phyloP scores from a whole-genome alignment of 1,140 invertebrate species.

The Aplysia californica region DNA sequence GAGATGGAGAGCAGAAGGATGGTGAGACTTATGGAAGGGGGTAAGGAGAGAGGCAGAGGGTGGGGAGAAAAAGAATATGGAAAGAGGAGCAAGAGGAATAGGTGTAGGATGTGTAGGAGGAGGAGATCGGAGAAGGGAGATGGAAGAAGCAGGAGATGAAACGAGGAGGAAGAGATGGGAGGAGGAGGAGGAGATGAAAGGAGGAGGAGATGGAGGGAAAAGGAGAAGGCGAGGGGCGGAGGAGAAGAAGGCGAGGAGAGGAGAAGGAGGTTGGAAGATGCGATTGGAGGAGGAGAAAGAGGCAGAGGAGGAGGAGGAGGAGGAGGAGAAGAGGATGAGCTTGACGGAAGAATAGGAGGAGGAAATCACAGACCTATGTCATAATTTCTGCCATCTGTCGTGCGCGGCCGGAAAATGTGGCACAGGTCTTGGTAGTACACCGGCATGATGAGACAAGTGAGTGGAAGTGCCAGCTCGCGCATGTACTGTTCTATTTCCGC shows the following conservation, averaged over 20 bases:
- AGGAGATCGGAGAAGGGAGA: not conserved
- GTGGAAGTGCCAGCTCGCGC: constrained; percentile 43
- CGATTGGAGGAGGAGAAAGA: not conserved
- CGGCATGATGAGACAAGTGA: constrained; percentile 56
- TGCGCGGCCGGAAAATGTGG: constrained; percentile 43
- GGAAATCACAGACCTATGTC: constrained; percentile 34
- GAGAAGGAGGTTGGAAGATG: not conserved
- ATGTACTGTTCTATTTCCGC: constrained; percentile 59
- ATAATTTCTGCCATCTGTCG: constrained; percentile 32
- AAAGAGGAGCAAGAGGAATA: constrained; percentile 65
- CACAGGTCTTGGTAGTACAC: constrained; percentile 57
- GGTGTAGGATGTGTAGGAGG: not conserved
- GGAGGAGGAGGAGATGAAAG: not conserved
- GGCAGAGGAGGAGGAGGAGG: not conserved
- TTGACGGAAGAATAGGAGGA: not conserved
- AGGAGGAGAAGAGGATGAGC: not conserved
- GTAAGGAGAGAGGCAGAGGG: too few relatives aligned
- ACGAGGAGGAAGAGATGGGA: not conserved
- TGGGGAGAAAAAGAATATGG: too few relatives aligned
- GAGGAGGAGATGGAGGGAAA: not conserved
- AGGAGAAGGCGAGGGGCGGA: not conserved
- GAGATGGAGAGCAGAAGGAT: too few relatives aligned
- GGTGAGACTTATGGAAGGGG: too few relatives aligned
- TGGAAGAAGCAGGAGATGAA: not conserved
- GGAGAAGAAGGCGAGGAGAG: constrained; percentile 66